Percentiles rank a stretch among this genome's conserved stretches.
Conservation (phyloP, 1,140 invertebrate genomes). For the Spodoptera frugiperda region DNA sequence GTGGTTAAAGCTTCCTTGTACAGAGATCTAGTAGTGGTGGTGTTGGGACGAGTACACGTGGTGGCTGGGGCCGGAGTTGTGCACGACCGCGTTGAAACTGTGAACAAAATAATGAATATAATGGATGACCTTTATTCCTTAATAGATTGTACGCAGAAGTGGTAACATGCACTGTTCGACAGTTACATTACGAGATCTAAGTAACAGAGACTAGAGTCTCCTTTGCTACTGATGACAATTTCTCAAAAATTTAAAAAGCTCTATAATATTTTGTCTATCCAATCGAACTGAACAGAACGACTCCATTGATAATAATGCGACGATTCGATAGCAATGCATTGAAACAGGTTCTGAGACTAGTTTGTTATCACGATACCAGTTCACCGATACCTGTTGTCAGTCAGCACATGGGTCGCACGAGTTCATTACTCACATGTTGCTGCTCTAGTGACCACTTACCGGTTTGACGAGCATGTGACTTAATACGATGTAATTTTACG, state of each 20-base stretch:
- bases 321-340: slow-evolving; percentile 30
- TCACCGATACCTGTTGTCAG: slow-evolving; percentile 54
- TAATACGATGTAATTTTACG: slow-evolving; percentile 47
- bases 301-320: background rate
- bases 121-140: background rate
- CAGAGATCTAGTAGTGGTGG: slow-evolving; percentile 65
- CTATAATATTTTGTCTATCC: too few relatives aligned
- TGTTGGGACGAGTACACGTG: slow-evolving; percentile 76
- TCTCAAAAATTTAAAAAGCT: too few relatives aligned
- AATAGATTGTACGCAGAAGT: too few relatives aligned
- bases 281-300: too few relatives aligned
- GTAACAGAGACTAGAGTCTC: too few relatives aligned
- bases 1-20: slow-evolving; percentile 47
- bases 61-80: slow-evolving; percentile 83
- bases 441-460: slow-evolving; percentile 58
- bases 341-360: slow-evolving; percentile 66
- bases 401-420: slow-evolving; percentile 64
- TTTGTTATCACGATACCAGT: slow-evolving; percentile 64
- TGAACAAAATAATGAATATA: slow-evolving; percentile 58
- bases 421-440: slow-evolving; percentile 74
- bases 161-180: too few relatives aligned
- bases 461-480: slow-evolving; percentile 76
- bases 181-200: too few relatives aligned
- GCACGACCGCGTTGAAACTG: slow-evolving; percentile 88
- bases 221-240: too few relatives aligned